A percentile compares a stretch with the other conserved stretches of the same genome.
These are phyloP conservation scores for Auanema freiburgensis DNA, from an alignment of 2,888 invertebrate genomes.

Conservation along the genomic window DNA sequence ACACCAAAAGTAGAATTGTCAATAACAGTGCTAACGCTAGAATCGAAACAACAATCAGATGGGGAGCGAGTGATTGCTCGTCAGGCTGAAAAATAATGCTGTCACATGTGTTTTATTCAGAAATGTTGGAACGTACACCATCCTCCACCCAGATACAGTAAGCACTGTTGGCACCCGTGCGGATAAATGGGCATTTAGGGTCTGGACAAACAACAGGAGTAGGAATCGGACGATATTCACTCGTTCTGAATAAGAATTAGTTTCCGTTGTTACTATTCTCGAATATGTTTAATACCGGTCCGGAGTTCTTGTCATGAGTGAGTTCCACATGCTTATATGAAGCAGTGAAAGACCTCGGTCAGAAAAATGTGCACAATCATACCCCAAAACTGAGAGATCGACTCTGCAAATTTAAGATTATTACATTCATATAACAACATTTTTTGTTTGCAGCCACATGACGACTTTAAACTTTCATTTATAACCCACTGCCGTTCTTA, in stretches of 20 bases:
- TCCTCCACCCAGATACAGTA: conserved; percentile 42
- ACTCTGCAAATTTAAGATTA: conserved; percentile 26
- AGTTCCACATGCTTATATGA: conserved; percentile 41
- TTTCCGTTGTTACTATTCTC: neutral
- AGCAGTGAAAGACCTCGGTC: conserved; percentile 45
- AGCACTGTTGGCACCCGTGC: conserved; percentile 41
- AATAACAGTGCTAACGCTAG: conserved; percentile 31
- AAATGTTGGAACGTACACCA: conserved; percentile 20
- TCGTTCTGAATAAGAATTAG: conserved; percentile 15
- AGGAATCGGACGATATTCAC: conserved; percentile 30
- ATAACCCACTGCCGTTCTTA: too few species aligned
- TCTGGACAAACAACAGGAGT: conserved; percentile 37
- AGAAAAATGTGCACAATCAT: conserved; percentile 51
- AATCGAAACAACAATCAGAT: conserved; percentile 27
- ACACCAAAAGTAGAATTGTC: conserved; percentile 18
- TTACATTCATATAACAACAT: neutral
- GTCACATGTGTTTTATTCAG: neutral
- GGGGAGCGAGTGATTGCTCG: conserved; percentile 20
- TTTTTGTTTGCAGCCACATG: too few species aligned
- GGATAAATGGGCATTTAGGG: conserved; percentile 46
- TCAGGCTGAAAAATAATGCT: conserved; percentile 15
- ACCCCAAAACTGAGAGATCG: conserved; percentile 44
- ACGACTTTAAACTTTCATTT: too few species aligned
- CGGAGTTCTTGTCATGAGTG: conserved; percentile 35
- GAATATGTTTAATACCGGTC: conserved; percentile 10